Percentiles rank a stretch among this genome's conserved stretches.
These are phyloP conservation scores for Ploceus nigricollis DNA, from an alignment of 2,113 vertebrate species.

Conservation along the genomic window DNA sequence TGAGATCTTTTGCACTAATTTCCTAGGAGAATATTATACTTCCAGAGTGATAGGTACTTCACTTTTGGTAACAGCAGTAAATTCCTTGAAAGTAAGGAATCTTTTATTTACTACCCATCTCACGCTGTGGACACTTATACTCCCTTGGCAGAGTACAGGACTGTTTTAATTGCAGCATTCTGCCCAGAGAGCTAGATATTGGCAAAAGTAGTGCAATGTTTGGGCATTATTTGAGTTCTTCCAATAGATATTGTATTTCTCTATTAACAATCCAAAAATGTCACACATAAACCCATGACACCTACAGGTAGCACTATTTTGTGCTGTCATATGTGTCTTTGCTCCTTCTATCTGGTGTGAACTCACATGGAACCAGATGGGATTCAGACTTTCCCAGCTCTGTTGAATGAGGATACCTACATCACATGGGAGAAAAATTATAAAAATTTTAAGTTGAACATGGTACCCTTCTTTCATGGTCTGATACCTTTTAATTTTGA, in stretches of 20 bases:
- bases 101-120: background rate
- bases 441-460: conserved; percentile 3
- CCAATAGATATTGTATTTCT: background rate
- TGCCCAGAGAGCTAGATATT: background rate
- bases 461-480: background rate
- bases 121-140: background rate
- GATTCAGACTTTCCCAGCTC: background rate
- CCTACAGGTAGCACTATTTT: background rate
- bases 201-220: background rate
- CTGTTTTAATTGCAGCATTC: background rate
- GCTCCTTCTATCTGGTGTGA: background rate
- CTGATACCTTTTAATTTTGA: conserved; percentile 54
- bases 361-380: background rate
- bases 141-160: background rate
- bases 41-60: background rate
- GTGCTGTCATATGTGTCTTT: background rate
- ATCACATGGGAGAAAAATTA: conserved; percentile 17
- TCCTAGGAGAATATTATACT: background rate
- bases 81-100: background rate
- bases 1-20: background rate
- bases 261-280: background rate
- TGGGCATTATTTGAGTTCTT: background rate
- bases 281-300: background rate
- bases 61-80: background rate
- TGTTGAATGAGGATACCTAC: background rate